A percentile compares a stretch with the other conserved stretches of the same genome.
phyloP scores from a whole-genome alignment of 2,888 invertebrate species.

The Tridacna gigas region DNA sequence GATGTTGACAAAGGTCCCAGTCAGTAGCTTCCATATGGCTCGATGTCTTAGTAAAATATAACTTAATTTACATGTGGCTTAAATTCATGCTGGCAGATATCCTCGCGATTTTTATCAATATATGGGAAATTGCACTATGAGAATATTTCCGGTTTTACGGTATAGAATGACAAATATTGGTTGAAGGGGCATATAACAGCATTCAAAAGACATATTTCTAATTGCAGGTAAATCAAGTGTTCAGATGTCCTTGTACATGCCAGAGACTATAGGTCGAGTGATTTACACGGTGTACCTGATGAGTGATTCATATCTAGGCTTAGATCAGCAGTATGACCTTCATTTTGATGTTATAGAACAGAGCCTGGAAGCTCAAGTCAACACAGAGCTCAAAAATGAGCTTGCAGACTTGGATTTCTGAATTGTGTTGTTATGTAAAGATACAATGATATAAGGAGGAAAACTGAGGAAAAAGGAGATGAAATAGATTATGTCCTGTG shows the following conservation, averaged over 20 bases:
- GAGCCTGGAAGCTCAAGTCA: slow-evolving; percentile 81
- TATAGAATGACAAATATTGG: too few relatives aligned
- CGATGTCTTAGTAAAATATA: too few relatives aligned
- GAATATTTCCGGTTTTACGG: too few relatives aligned
- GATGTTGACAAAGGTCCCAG: too few relatives aligned
- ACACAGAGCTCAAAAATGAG: slow-evolving; percentile 76
- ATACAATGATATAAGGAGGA: too few relatives aligned
- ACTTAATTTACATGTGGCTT: too few relatives aligned
- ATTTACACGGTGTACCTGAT: slow-evolving; percentile 93
- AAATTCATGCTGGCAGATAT: too few relatives aligned
- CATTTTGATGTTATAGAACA: slow-evolving; percentile 82
- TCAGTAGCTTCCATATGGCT: too few relatives aligned
- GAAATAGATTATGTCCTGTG: too few relatives aligned
- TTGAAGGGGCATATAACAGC: background rate
- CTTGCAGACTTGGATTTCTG: slow-evolving; percentile 67
- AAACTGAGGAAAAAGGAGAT: too few relatives aligned
- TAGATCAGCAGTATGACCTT: slow-evolving; percentile 94
- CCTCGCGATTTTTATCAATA: too few relatives aligned
- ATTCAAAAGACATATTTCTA: background rate
- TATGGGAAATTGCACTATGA: too few relatives aligned
- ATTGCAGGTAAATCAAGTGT: slow-evolving; percentile 64
- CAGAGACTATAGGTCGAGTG: slow-evolving; percentile 88
- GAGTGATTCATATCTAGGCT: slow-evolving; percentile 96
- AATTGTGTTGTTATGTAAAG: background rate
- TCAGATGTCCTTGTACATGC: slow-evolving; percentile 88